Percentiles rank a stretch among this genome's conserved stretches.
Evolutionary conservation across 2,113 vertebrate species (phyloP).

Genomic region (Oreochromis spilurus): DNA sequence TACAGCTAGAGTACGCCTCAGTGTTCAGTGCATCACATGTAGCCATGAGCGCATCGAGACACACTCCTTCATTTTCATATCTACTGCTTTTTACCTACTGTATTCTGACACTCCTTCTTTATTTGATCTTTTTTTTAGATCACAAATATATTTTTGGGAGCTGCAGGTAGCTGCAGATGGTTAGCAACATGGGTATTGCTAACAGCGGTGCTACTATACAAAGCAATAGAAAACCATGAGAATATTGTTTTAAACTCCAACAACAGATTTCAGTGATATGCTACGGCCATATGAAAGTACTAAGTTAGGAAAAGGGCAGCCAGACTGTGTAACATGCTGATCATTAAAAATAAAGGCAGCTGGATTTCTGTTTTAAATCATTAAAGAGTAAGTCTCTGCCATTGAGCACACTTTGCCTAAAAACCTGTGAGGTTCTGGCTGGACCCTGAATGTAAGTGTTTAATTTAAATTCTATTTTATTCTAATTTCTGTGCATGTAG

Average conservation of each 20-base stretch:
- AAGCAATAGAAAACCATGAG: background rate
- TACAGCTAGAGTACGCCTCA: background rate
- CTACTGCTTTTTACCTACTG: background rate
- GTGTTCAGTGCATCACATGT: background rate
- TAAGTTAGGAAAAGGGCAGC: background rate
- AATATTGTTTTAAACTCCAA: background rate
- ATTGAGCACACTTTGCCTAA: background rate
- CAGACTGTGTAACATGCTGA: background rate
- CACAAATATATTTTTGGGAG: background rate
- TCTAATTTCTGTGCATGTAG: background rate
- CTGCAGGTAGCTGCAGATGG: background rate
- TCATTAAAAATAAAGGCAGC: background rate
- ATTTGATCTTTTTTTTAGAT: background rate
- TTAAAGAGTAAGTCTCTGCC: background rate
- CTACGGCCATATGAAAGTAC: rapidly evolving
- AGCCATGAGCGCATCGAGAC: background rate
- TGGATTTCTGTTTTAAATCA: background rate
- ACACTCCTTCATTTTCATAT: background rate
- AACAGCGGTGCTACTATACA: rapidly evolving
- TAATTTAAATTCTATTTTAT: background rate
- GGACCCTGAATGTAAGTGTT: background rate
- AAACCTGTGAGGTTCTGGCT: background rate
- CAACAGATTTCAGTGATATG: background rate
- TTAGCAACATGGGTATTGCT: too few species aligned
- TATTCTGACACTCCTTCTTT: background rate